Conservation (phyloP, 2,113 vertebrate genomes). For the Dasyornis broadbenti region DNA sequence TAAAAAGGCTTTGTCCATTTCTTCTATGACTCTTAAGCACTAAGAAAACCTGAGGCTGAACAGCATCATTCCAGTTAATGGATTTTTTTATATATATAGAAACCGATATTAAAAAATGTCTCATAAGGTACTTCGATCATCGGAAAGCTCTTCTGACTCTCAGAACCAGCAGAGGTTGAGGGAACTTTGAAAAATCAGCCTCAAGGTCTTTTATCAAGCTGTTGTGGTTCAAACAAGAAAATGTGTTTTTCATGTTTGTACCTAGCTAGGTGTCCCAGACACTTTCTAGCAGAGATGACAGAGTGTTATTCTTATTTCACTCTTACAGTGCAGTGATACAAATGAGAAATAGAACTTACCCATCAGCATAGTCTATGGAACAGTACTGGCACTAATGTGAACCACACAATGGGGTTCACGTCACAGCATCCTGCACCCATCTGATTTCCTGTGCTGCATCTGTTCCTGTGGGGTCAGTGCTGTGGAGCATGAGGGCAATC, state of each 20-base stretch:
- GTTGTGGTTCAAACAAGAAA: background rate
- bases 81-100: background rate
- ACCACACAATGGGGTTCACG: accelerated
- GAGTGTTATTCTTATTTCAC: background rate
- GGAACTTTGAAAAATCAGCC: background rate
- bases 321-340: background rate
- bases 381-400: background rate
- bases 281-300: background rate
- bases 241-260: background rate
- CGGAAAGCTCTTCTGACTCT: background rate
- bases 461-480: background rate
- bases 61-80: background rate
- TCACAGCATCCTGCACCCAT: background rate
- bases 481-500: background rate
- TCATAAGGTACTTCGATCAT: background rate
- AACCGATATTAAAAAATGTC: background rate
- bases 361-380: background rate
- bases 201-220: background rate
- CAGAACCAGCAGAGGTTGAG: background rate
- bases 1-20: background rate
- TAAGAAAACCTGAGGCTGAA: background rate
- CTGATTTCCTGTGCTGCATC: background rate
- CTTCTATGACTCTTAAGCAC: background rate
- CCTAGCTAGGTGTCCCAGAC: background rate
- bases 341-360: background rate